These are phyloP conservation scores for Physella acuta DNA, from an alignment of 1,140 invertebrate species.

Conservation along the genomic window DNA sequence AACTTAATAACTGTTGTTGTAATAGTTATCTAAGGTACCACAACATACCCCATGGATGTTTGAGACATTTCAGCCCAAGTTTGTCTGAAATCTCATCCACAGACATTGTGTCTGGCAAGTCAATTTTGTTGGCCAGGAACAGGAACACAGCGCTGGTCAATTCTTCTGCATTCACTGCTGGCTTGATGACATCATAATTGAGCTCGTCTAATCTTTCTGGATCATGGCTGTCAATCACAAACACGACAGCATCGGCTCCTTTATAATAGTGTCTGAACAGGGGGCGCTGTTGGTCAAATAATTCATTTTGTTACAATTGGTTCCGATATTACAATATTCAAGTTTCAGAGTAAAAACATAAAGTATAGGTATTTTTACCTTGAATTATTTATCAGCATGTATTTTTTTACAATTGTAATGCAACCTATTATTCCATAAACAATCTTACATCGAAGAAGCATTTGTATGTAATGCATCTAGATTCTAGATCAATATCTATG, in stretches of 20 bases:
- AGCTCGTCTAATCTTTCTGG: slow-evolving; percentile 49
- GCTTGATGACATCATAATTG: slow-evolving; percentile 52
- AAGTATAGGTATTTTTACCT: too few species aligned
- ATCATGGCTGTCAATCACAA: slow-evolving; percentile 54
- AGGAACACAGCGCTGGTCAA: slow-evolving; percentile 92
- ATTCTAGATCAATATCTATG: too few species aligned
- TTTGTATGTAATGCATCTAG: too few species aligned
- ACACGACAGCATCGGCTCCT: slow-evolving; percentile 53
- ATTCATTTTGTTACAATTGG: too few species aligned
- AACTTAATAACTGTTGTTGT: too few species aligned
- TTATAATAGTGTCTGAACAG: slow-evolving; percentile 56
- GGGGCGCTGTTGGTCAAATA: slow-evolving; percentile 38
- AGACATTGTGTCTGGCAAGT: slow-evolving; percentile 96
- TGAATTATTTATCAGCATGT: too few species aligned
- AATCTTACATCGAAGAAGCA: too few species aligned
- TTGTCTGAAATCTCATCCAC: slow-evolving; percentile 96
- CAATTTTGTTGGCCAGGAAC: slow-evolving; percentile 98
- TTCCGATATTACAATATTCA: too few species aligned
- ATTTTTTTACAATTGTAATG: too few species aligned
- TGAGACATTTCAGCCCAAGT: slow-evolving; percentile 77
- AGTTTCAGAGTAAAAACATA: too few species aligned
- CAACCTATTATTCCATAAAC: too few species aligned
- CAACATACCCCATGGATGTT: slow-evolving; percentile 53
- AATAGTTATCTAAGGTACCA: too few species aligned
- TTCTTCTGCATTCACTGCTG: slow-evolving; percentile 78